These are phyloP conservation scores for Pristionchus arcanus DNA, from an alignment of 2,888 invertebrate genomes.

Conservation along the genomic window DNA sequence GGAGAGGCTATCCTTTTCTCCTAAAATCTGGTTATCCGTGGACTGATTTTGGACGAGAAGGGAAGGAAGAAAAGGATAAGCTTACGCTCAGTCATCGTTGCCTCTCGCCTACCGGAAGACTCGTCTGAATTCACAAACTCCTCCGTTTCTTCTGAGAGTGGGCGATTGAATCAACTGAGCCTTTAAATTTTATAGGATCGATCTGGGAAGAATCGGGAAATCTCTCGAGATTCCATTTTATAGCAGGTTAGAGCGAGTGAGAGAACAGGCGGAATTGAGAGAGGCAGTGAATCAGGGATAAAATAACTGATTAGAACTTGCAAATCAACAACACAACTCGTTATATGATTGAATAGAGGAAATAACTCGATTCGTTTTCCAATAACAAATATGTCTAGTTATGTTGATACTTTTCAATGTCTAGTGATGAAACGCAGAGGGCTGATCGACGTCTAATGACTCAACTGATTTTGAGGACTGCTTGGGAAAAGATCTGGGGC, in stretches of 20 bases:
- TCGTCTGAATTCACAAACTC: neutral
- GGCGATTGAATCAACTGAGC: neutral
- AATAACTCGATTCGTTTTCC: too few relatives aligned
- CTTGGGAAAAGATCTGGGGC: neutral
- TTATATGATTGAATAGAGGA: too few relatives aligned
- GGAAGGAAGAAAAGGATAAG: neutral
- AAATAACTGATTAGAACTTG: too few relatives aligned
- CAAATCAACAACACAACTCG: too few relatives aligned
- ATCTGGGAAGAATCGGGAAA: neutral
- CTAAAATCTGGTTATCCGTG: neutral
- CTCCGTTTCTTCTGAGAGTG: neutral
- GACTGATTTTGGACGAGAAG: slow-evolving; percentile 22
- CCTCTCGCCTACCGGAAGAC: neutral
- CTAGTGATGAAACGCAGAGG: neutral
- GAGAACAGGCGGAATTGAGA: too few relatives aligned
- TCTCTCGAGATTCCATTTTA: too few relatives aligned
- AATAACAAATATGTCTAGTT: too few relatives aligned
- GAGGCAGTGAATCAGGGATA: too few relatives aligned
- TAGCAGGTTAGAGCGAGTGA: too few relatives aligned
- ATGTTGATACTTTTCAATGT: too few relatives aligned
- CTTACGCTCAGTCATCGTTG: slow-evolving; percentile 4
- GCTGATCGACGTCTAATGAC: neutral
- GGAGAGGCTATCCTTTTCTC: neutral
- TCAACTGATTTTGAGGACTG: slow-evolving; percentile 15
- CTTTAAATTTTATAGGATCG: neutral